phyloP scores from a whole-genome alignment of 2,113 vertebrate genomes.

The Podilymbus podiceps region DNA sequence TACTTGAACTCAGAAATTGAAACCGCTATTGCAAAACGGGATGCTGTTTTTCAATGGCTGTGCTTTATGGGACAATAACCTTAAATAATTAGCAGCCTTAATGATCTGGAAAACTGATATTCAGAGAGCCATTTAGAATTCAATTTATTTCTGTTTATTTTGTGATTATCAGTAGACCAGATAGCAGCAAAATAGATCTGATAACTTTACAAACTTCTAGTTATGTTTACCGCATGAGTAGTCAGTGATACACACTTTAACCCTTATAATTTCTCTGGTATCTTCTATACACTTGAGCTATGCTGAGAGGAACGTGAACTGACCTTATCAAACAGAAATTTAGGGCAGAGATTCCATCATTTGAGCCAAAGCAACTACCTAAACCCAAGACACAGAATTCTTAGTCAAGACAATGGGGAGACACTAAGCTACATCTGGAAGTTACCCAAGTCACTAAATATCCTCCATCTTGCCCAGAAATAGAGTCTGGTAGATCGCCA shows the following conservation, averaged over 20 bases:
- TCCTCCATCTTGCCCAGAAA: not conserved
- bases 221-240: not conserved
- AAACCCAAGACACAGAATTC: not conserved
- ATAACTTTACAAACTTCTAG: not conserved
- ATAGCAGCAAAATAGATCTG: not conserved
- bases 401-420: not conserved
- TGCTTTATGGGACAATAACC: not conserved
- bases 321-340: not conserved
- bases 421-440: not conserved
- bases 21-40: not conserved
- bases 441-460: not conserved
- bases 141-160: not conserved
- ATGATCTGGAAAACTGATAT: not conserved
- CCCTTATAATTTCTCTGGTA: not conserved
- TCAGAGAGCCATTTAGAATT: not conserved
- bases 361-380: not conserved
- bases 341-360: not conserved
- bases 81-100: not conserved
- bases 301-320: not conserved
- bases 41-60: not conserved
- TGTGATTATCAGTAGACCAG: not conserved
- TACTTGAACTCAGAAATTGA: not conserved
- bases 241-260: not conserved
- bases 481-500: not conserved
- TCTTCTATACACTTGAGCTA: not conserved